Evolutionary conservation across 1,140 invertebrate genomes (phyloP).

Genomic region (Platorchestia sp.): DNA sequence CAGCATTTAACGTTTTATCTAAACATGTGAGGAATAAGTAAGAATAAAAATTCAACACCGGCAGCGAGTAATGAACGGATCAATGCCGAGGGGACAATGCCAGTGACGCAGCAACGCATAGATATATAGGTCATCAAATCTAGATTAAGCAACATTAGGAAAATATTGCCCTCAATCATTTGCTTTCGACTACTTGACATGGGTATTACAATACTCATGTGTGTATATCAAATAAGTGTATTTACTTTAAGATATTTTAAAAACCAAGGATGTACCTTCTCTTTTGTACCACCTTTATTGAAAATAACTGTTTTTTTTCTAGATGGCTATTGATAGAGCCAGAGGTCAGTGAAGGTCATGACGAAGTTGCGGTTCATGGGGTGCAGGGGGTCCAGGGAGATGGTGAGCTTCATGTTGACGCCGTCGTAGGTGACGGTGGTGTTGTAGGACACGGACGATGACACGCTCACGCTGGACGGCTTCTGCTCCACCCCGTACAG

Average conservation of each 20-base stretch:
- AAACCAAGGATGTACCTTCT: too few species aligned
- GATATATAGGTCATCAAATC: too few species aligned
- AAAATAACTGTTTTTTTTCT: too few species aligned
- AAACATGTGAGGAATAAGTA: background rate
- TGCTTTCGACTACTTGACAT: background rate
- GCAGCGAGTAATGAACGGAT: background rate
- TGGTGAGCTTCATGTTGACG: constrained; percentile 12
- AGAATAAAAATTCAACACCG: background rate
- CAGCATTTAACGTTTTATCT: background rate
- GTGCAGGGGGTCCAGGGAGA: background rate
- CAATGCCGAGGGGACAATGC: background rate
- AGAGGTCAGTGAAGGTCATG: background rate
- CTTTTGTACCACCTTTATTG: too few species aligned
- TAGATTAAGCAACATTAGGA: too few species aligned
- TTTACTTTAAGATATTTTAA: too few species aligned
- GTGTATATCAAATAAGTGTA: too few species aligned
- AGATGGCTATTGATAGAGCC: background rate
- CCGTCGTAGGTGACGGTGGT: background rate
- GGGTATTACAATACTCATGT: too few species aligned
- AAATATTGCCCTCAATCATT: background rate
- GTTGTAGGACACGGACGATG: background rate
- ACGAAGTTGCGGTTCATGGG: background rate
- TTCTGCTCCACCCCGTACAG: constrained; percentile 32
- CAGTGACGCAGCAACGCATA: too few species aligned
- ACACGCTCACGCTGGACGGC: constrained; percentile 20